Percentiles rank a stretch among this genome's conserved stretches.
These are phyloP conservation scores for Dicerorhinus sumatrensis DNA, from an alignment of 2,113 vertebrate species.

Conservation along the genomic window DNA sequence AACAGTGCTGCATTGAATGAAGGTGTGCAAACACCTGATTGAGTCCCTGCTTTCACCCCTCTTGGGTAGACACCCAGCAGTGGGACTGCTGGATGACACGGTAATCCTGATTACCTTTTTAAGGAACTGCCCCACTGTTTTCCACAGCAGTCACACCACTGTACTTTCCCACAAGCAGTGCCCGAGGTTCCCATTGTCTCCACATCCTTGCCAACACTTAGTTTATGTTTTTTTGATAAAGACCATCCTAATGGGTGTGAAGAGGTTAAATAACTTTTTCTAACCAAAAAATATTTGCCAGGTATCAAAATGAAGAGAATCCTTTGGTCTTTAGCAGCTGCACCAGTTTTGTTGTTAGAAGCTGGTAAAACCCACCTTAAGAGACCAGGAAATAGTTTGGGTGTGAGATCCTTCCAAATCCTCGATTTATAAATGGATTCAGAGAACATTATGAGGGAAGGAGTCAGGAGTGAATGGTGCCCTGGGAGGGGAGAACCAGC, in stretches of 20 bases:
- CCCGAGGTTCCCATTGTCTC: rapidly evolving
- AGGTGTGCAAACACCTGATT: rapidly evolving
- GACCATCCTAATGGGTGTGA: neutral
- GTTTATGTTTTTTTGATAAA: too few relatives aligned
- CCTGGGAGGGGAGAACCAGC: neutral
- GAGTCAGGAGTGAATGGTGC: rapidly evolving
- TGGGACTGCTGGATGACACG: rapidly evolving
- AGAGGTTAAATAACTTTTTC: neutral
- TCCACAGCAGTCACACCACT: rapidly evolving
- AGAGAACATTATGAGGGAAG: rapidly evolving
- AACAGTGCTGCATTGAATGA: rapidly evolving
- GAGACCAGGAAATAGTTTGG: neutral
- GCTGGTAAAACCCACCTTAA: rapidly evolving
- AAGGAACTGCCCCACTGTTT: rapidly evolving
- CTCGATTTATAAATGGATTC: neutral
- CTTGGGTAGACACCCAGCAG: neutral
- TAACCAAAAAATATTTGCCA: neutral
- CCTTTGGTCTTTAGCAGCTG: neutral
- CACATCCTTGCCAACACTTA: neutral
- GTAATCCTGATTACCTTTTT: rapidly evolving
- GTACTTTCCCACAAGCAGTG: rapidly evolving
- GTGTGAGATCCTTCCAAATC: neutral
- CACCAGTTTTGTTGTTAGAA: rapidly evolving
- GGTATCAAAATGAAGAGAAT: neutral
- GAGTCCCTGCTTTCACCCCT: neutral